Conservation (phyloP, 2,797 vertebrate species). For the Synanceia verrucosa region DNA sequence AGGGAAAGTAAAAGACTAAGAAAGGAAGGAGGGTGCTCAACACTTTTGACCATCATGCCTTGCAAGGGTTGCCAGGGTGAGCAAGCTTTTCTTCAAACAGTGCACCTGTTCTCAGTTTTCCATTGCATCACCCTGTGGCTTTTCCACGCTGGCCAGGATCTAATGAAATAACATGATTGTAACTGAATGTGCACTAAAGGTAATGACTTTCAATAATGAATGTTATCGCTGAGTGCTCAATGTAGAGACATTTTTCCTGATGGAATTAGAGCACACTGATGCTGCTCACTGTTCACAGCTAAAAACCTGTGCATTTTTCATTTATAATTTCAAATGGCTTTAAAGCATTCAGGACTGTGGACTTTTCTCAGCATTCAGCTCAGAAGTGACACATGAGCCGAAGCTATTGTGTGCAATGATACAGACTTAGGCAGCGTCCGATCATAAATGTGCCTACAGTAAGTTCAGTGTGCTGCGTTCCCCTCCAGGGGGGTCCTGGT, state of each 20-base stretch:
- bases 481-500: constrained; percentile 59
- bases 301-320: not conserved
- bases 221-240: not conserved
- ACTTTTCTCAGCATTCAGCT: not conserved
- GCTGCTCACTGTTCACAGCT: not conserved
- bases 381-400: not conserved
- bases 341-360: not conserved
- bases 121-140: constrained; percentile 35
- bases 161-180: constrained; percentile 1
- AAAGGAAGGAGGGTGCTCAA: constrained; percentile 7
- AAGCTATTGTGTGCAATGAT: not conserved
- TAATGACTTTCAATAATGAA: constrained; percentile 8
- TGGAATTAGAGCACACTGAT: not conserved
- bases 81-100: constrained; percentile 37
- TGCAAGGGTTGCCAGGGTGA: constrained; percentile 35
- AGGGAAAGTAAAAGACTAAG: constrained; percentile 39
- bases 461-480: constrained; percentile 29
- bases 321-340: not conserved
- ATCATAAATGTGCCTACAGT: constrained; percentile 18
- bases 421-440: not conserved
- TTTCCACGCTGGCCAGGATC: not conserved
- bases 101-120: constrained; percentile 50
- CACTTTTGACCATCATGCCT: constrained; percentile 34
- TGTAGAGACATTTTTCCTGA: not conserved
- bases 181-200: not conserved